Evolutionary conservation across 2,888 invertebrate genomes (phyloP), one percentile per base, ranked within the genome.

Genomic region (Oxyteleia sp.): DNA sequence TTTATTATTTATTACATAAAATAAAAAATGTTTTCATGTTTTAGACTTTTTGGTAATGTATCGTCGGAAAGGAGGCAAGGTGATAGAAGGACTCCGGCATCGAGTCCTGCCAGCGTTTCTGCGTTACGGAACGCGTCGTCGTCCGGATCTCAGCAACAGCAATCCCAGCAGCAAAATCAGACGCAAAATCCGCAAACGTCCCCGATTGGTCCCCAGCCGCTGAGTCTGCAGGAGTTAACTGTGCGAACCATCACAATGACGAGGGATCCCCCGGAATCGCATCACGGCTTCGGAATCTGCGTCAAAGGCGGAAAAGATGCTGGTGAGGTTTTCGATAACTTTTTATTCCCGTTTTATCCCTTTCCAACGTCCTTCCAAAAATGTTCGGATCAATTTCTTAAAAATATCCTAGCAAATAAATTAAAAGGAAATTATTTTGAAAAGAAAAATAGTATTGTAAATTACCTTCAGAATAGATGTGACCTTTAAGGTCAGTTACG

Each of bases 281-380:
- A 96, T 51, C 97, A 97, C 93, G 97, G 97, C 81, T 98, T 97
- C 94, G 97, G 97, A 84, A 97, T 98, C 91, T 98, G 97, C 94
- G 97, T 98, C 92, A 98, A 98, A 94, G 97, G 97, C 91, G 97
- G 97, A 88, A 97, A 97, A 94, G 97, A 97, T 94, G 96, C 97
- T 93, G 97, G 97, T 97, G 93, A 94, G 78, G 23, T 23, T 61
- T 63, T 68, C 29, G n/a, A n/a, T 68, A 8, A n/a, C 51, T 18
- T 20, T 38, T 41, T 4, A 5, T 32, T 15, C 45, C 2, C 10
- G 26, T 26, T 41, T 20, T 18, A 15, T 47, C 15, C 7, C 38
- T 38, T n/a, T 38, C n/a, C 4, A 38, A 38, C 11, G 0, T n/a
- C 38, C 38, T 38, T 38, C 11, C 38, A 10, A 38, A 38, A 38